phyloP scores from a whole-genome alignment of 2,113 vertebrate species.

The Panthera uncia region DNA sequence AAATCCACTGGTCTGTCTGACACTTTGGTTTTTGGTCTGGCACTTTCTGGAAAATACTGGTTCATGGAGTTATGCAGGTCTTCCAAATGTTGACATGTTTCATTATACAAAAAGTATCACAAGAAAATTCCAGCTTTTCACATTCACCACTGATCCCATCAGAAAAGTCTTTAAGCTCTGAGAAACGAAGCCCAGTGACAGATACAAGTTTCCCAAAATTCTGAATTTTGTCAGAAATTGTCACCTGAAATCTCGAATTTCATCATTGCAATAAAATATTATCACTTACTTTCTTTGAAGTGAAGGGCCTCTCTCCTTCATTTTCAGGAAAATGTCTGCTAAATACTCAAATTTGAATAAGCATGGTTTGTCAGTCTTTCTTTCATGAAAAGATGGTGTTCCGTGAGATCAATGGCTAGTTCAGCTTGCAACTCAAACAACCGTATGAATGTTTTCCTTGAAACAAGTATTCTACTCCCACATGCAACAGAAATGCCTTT shows the following conservation, averaged over 20 bases:
- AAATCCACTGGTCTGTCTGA: not conserved
- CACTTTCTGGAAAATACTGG: not conserved
- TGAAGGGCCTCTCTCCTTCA: not conserved
- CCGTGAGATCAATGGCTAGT: conserved; percentile 1
- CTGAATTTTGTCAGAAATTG: not conserved
- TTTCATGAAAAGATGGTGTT: not conserved
- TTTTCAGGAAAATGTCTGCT: conserved; percentile 26
- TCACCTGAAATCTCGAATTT: conserved; percentile 27
- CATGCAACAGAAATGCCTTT: not conserved
- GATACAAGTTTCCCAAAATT: conserved; percentile 19
- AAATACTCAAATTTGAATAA: not conserved
- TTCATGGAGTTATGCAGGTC: not conserved
- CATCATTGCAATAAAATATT: not conserved
- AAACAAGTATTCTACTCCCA: not conserved
- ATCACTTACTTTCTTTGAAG: not conserved
- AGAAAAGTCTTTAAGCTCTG: not conserved
- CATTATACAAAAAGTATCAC: not conserved
- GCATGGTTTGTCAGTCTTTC: not conserved
- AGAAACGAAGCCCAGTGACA: conserved; percentile 16
- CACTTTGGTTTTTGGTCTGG: not conserved
- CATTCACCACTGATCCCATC: not conserved
- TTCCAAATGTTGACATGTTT: conserved; percentile 9
- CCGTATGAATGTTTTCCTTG: not conserved
- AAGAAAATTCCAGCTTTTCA: not conserved
- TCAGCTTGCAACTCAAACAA: not conserved